These are phyloP conservation scores for Neodontobutis hainanensis DNA, from an alignment of 2,113 vertebrate genomes.

Conservation along the genomic window DNA sequence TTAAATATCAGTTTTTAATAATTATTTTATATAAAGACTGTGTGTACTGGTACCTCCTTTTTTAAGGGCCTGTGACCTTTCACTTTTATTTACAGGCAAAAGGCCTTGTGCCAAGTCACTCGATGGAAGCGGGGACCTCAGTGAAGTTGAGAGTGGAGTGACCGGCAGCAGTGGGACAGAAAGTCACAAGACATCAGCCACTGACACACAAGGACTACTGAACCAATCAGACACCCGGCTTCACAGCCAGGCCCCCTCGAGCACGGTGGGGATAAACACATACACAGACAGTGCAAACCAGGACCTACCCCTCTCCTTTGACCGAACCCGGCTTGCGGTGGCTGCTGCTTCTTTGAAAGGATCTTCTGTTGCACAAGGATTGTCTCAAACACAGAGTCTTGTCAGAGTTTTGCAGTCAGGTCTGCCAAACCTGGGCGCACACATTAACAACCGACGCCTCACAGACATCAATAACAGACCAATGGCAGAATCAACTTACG, in stretches of 20 bases:
- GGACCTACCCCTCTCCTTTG: conserved; percentile 79
- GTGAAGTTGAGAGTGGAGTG: conserved; percentile 7
- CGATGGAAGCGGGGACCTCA: neutral
- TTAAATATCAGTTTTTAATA: too few species aligned
- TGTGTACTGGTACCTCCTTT: too few species aligned
- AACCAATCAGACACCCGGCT: neutral
- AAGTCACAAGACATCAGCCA: conserved; percentile 11
- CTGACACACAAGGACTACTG: neutral
- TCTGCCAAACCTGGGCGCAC: conserved; percentile 72
- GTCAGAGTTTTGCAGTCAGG: conserved; percentile 64
- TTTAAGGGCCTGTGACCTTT: neutral
- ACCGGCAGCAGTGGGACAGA: neutral
- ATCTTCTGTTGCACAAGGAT: conserved; percentile 9
- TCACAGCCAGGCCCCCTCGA: neutral
- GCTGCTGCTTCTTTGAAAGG: conserved; percentile 68
- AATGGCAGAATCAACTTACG: neutral
- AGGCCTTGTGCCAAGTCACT: conserved; percentile 15
- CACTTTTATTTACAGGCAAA: conserved; percentile 52
- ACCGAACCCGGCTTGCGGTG: conserved; percentile 67
- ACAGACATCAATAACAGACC: neutral
- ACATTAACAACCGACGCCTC: neutral
- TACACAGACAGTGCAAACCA: conserved; percentile 44
- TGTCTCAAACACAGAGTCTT: conserved; percentile 55
- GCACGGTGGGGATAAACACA: conserved; percentile 11
- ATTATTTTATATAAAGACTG: too few species aligned